Evolutionary conservation across 2,113 vertebrate species (phyloP), one percentile per base, ranked within the genome.

Genomic region (Oncorhynchus clarkii): DNA sequence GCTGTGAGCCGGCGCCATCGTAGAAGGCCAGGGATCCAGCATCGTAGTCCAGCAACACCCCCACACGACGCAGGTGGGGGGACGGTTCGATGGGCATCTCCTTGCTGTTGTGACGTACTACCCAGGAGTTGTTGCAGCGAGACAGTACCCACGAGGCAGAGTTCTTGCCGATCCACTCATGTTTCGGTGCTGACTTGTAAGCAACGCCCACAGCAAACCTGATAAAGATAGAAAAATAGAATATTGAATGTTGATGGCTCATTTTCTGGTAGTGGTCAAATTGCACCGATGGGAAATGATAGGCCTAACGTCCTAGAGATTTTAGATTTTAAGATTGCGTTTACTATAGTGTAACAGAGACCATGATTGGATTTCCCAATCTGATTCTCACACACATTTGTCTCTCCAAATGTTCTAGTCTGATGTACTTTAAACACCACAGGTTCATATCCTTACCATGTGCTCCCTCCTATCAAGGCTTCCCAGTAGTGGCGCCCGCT

Each of bases 401-500:
- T 54, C 13, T 54, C 49, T 16, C 51, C 13, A 18, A 16, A 18
- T 18, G 51, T 39, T 54, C n/a, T 59, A 20, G 24, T 22, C 26
- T 11, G 39, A 45, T 45, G 54, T 26, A 54, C 73, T 24, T 39
- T 59, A 29, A n/a, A 39, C 22, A 59, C 22, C 27, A 66, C 18
- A 71, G 20, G 18, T 45, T 12, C 9, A 9, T 74, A 16, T 54
- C 82, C 94, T 22, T 95, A 99, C 98, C 97, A 99, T 0, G 97
- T 98, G 88, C 98, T 99, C 79, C 97, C 97, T 1, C 96, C 97
- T 74, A 98, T 99, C 85, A 99, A 94, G 77, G 97, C 95, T 85
- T 99, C 98, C 98, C 98, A 99, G 88, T 99, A 99, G 82, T 99
- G 98, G 20, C 97, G 94, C 18, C 98, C 98, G 0, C 97, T 99